Conservation (phyloP, 2,797 vertebrate genomes). For the Arctocebus calabarensis region DNA sequence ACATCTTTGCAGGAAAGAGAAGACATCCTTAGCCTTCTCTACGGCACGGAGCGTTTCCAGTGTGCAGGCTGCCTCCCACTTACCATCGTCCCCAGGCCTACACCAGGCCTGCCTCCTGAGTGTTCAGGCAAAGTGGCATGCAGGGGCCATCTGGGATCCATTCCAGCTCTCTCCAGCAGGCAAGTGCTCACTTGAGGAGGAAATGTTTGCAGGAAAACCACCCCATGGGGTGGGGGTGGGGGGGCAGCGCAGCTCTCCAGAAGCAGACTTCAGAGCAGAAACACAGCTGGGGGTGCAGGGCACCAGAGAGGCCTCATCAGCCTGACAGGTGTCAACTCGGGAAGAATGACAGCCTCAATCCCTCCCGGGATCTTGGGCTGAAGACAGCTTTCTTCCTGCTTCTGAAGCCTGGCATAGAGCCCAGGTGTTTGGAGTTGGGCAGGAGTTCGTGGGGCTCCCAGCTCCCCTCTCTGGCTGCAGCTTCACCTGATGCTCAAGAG, state of each 20-base stretch:
- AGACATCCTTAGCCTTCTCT: neutral
- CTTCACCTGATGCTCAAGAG: neutral
- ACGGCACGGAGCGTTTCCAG: neutral
- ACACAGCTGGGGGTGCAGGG: neutral
- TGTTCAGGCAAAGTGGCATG: neutral
- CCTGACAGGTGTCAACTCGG: neutral
- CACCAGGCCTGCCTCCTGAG: neutral
- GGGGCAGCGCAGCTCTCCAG: neutral
- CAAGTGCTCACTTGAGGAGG: neutral
- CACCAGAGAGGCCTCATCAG: neutral
- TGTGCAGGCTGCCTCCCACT: neutral
- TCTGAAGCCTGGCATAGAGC: neutral
- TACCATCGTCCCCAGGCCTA: neutral
- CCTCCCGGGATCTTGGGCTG: neutral
- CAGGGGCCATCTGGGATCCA: neutral
- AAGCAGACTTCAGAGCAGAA: neutral
- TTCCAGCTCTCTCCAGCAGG: neutral
- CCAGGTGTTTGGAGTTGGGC: neutral
- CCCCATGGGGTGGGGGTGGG: fast-evolving
- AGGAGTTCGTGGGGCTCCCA: too few species aligned
- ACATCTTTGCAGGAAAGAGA: neutral
- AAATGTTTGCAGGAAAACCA: neutral
- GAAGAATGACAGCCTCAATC: neutral
- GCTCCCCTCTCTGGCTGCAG: neutral
- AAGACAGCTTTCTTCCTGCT: neutral